Conservation (phyloP, 2,113 vertebrate genomes). For the Alethe castanea region DNA sequence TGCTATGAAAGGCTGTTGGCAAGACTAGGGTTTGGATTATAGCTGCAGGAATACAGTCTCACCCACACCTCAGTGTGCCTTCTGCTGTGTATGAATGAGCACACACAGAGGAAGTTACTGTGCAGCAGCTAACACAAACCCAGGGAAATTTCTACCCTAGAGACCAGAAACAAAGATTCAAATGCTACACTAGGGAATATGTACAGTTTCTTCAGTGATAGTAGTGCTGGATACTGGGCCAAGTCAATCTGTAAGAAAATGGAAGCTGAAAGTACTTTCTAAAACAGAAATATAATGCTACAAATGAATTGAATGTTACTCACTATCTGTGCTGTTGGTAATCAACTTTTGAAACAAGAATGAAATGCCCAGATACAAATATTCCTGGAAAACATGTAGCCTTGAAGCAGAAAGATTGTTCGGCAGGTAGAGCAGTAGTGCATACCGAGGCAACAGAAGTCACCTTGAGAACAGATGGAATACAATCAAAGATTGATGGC, state of each 20-base stretch:
- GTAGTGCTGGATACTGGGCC: not conserved
- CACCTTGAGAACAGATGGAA: conserved; percentile 75
- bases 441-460: conserved; percentile 49
- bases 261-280: not conserved
- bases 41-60: not conserved
- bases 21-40: not conserved
- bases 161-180: not conserved
- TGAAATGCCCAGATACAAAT: not conserved
- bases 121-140: not conserved
- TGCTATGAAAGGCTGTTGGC: not conserved
- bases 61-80: not conserved
- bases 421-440: conserved; percentile 20
- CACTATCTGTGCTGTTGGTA: not conserved
- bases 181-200: not conserved
- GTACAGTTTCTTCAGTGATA: not conserved
- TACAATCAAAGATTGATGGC: conserved; percentile 69
- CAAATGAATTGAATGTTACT: not conserved
- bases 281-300: not conserved
- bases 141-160: not conserved
- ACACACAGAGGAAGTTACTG: not conserved
- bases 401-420: conserved; percentile 36
- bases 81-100: not conserved
- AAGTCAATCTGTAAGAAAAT: not conserved
- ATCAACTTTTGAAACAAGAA: conserved; percentile 41
- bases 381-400: not conserved